These are phyloP conservation scores for Strigamia transsilvanica DNA, from an alignment of 2,888 invertebrate genomes.

Conservation along the genomic window DNA sequence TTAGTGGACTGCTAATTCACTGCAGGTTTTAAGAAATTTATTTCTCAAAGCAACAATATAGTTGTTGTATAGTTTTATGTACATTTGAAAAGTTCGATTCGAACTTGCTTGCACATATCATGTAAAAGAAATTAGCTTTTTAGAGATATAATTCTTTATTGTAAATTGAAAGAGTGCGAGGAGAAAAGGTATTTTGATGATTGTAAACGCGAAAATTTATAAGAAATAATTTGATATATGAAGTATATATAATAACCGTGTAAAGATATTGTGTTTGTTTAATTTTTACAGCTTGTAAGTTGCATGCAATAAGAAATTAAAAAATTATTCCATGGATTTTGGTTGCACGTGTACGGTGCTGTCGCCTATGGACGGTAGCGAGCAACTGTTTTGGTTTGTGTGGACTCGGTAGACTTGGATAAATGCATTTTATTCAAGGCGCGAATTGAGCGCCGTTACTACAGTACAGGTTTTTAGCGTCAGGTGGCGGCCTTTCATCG, in stretches of 20 bases:
- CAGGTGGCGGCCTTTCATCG: no score
- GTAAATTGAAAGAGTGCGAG: neutral
- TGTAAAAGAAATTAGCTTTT: conserved; percentile 3
- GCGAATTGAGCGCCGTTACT: no score
- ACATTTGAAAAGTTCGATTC: neutral
- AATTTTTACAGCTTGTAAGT: neutral
- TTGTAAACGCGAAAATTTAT: neutral
- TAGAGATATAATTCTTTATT: conserved; percentile 1
- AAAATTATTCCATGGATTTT: no score
- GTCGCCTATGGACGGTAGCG: no score
- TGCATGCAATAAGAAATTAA: neutral
- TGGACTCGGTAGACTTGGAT: no score
- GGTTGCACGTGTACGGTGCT: no score
- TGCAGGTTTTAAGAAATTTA: conserved; percentile 27
- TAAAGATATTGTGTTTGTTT: neutral
- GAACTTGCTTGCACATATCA: conserved; percentile 21
- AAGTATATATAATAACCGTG: neutral
- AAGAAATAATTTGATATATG: conserved; percentile 8
- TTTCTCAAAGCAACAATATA: neutral
- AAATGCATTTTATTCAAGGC: no score
- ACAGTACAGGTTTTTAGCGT: no score
- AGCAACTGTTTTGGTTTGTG: no score
- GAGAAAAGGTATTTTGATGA: neutral
- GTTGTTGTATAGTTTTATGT: conserved; percentile 7
- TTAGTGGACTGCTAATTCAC: conserved; percentile 10